Conservation (phyloP, 2,113 vertebrate genomes). For the Damaliscus lunatus region DNA sequence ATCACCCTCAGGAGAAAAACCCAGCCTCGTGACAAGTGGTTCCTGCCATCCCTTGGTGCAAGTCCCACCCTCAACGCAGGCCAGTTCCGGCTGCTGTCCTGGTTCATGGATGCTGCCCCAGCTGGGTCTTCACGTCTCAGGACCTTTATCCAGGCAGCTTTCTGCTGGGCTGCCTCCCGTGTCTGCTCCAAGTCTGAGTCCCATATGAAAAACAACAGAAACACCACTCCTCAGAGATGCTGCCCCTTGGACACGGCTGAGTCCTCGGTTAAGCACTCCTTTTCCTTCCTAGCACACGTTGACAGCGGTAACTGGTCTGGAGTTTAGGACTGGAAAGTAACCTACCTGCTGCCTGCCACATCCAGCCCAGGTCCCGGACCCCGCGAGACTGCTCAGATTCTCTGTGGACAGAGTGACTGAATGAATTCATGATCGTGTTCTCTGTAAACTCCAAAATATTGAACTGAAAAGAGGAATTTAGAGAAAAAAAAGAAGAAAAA, state of each 20-base stretch:
- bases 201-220: neutral
- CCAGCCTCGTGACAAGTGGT: neutral
- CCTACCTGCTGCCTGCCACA: neutral
- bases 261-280: neutral
- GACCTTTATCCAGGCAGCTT: neutral
- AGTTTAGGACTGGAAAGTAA: neutral
- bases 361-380: neutral
- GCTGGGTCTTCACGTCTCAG: too few species aligned
- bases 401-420: neutral
- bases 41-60: neutral
- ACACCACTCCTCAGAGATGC: neutral
- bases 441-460: neutral
- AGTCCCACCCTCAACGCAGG: neutral
- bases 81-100: neutral
- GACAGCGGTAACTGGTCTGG: neutral
- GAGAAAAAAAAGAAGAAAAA: neutral
- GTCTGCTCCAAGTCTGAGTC: neutral
- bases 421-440: neutral
- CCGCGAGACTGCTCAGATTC: neutral
- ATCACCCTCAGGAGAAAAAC: neutral
- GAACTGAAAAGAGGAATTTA: neutral
- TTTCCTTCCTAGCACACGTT: neutral
- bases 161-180: neutral
- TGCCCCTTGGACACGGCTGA: rapidly evolving
- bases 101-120: too few species aligned